These are phyloP conservation scores for Lucinisca nassula DNA, from an alignment of 2,888 invertebrate species.

Conservation along the genomic window DNA sequence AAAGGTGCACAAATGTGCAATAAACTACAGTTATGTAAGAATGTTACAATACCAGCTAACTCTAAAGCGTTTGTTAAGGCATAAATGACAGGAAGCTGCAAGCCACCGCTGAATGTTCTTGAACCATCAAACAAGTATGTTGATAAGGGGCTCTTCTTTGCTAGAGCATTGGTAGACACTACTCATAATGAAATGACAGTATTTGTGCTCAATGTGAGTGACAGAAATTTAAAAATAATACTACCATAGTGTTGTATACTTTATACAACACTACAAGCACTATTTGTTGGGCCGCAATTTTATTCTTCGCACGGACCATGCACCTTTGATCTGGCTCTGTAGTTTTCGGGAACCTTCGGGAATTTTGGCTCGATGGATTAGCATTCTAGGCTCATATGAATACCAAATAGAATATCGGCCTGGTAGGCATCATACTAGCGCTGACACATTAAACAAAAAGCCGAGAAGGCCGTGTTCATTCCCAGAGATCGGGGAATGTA, in stretches of 20 bases:
- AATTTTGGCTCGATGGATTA: slow-evolving; percentile 26
- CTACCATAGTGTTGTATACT: slow-evolving; percentile 2
- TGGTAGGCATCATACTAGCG: not conserved
- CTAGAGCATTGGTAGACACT: not conserved
- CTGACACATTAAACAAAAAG: not conserved
- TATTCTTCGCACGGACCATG: slow-evolving; percentile 23
- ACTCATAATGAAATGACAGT: not conserved
- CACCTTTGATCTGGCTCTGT: not conserved
- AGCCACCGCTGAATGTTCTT: not conserved
- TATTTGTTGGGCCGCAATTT: slow-evolving; percentile 35
- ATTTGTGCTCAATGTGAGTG: not conserved
- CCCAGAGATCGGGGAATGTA: not conserved
- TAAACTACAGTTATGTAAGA: not conserved
- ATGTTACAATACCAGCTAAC: not conserved
- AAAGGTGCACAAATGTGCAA: not conserved
- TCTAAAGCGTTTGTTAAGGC: not conserved
- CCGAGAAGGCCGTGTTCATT: not conserved
- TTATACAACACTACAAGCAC: slow-evolving; percentile 16
- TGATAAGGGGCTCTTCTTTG: not conserved
- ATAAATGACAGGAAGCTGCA: not conserved
- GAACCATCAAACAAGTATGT: not conserved
- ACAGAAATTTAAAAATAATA: not conserved
- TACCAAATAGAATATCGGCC: not conserved
- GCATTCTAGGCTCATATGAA: not conserved
- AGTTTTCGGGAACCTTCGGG: slow-evolving; percentile 33